Conservation (phyloP, 2,113 vertebrate species). For the Sinocyclocheilus rhinocerous region DNA sequence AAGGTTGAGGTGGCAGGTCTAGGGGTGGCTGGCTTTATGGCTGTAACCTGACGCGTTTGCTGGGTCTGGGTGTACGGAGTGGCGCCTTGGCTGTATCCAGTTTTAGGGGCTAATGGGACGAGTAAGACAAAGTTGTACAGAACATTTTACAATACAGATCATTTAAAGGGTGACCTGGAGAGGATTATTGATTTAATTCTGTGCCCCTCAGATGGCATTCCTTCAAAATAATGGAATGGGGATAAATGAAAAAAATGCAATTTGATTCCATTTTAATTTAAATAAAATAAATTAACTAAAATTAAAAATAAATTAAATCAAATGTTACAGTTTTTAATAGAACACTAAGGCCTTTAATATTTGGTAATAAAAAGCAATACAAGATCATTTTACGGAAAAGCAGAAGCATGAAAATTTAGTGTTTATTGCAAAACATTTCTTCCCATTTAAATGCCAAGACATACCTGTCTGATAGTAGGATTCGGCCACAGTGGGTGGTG, state of each 20-base stretch:
- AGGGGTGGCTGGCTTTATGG: conserved; percentile 94
- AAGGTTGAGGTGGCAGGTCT: conserved; percentile 94
- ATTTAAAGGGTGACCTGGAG: background rate
- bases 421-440: background rate
- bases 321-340: too few species aligned
- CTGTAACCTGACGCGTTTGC: conserved; percentile 95
- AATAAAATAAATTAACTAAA: too few species aligned
- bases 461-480: conserved; percentile 97
- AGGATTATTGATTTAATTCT: background rate
- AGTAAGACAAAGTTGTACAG: background rate
- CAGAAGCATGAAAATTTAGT: background rate
- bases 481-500: conserved; percentile 92
- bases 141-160: conserved; percentile 1
- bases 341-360: background rate
- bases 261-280: too few species aligned
- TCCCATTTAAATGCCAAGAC: conserved; percentile 21
- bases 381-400: background rate
- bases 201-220: background rate
- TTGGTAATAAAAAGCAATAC: background rate
- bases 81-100: conserved; percentile 92
- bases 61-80: conserved; percentile 95
- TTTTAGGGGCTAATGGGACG: conserved; percentile 83
- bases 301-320: too few species aligned
- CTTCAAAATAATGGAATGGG: too few species aligned
- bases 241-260: background rate